Evolutionary conservation across 1,140 invertebrate genomes (phyloP).

Genomic region (Trinorchestia longiramus): DNA sequence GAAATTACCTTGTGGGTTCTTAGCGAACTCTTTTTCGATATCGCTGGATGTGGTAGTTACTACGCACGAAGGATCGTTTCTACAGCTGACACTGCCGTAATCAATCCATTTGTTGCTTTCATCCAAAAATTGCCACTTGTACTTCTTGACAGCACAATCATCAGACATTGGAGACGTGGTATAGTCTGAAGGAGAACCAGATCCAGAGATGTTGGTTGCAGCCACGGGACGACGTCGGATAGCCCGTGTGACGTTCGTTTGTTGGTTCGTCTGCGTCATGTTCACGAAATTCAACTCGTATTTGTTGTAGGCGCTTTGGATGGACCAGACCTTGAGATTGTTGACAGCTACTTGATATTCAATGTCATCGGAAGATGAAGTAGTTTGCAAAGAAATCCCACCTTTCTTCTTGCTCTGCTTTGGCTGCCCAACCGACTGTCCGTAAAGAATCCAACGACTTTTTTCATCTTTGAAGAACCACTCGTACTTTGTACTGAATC

Average conservation of each 20-base stretch:
- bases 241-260: background rate
- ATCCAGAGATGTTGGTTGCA: background rate
- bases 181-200: background rate
- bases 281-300: background rate
- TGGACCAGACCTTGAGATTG: background rate
- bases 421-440: background rate
- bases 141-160: background rate
- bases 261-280: background rate
- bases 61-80: background rate
- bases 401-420: background rate
- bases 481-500: slow-evolving; percentile 4
- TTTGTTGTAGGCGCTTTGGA: too few relatives aligned
- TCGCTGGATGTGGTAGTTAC: background rate
- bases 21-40: background rate
- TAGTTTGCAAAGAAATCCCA: background rate
- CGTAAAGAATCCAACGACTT: background rate
- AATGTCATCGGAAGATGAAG: background rate
- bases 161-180: background rate
- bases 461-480: slow-evolving; percentile 17
- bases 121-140: slow-evolving; percentile 46
- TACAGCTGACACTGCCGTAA: background rate
- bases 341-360: background rate
- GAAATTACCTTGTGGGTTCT: background rate
- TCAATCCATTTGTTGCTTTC: slow-evolving; percentile 16
- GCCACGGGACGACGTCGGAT: background rate